Percentiles rank a stretch among this genome's conserved stretches.
These are phyloP conservation scores for Callipepla californica DNA, from an alignment of 2,113 vertebrate genomes.

Conservation along the genomic window DNA sequence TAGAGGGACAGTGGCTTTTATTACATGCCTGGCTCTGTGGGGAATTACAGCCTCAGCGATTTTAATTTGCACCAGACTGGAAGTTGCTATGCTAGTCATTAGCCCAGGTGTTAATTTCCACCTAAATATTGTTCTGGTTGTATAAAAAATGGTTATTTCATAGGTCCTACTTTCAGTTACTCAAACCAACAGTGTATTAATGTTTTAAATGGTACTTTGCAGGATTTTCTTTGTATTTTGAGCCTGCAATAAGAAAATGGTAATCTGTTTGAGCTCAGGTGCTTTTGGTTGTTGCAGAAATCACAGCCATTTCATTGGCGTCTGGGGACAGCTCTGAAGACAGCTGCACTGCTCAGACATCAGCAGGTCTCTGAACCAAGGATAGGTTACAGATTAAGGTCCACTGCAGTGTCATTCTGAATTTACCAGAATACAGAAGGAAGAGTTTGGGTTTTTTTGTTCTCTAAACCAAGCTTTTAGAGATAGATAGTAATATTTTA, in stretches of 20 bases:
- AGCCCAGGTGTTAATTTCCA: conserved; percentile 61
- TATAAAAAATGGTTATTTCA: not conserved
- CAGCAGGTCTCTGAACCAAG: not conserved
- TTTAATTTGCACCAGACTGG: conserved; percentile 52
- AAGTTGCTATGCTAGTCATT: conserved; percentile 38
- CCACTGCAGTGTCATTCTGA: not conserved
- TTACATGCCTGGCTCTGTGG: conserved; percentile 9
- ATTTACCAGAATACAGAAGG: not conserved
- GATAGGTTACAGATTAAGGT: not conserved
- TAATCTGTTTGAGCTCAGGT: not conserved
- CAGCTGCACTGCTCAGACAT: not conserved
- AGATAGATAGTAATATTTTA: not conserved
- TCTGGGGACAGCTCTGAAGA: not conserved
- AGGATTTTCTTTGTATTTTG: not conserved
- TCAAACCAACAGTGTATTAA: not conserved
- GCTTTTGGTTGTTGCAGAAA: not conserved
- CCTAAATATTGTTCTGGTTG: conserved; percentile 54
- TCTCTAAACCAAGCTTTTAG: not conserved
- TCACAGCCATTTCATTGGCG: not conserved
- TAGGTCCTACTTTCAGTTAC: not conserved
- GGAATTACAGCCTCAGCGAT: conserved; percentile 29
- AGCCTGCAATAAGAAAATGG: not conserved
- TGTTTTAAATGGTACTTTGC: not conserved
- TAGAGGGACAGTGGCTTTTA: conserved; percentile 44
- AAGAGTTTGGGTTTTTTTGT: not conserved